Evolutionary conservation across 30 jellyfish, hydroid and myxozoan species (phyloP), one percentile per base, ranked within the genome.

Genomic region (Turritopsis dohrnii): DNA sequence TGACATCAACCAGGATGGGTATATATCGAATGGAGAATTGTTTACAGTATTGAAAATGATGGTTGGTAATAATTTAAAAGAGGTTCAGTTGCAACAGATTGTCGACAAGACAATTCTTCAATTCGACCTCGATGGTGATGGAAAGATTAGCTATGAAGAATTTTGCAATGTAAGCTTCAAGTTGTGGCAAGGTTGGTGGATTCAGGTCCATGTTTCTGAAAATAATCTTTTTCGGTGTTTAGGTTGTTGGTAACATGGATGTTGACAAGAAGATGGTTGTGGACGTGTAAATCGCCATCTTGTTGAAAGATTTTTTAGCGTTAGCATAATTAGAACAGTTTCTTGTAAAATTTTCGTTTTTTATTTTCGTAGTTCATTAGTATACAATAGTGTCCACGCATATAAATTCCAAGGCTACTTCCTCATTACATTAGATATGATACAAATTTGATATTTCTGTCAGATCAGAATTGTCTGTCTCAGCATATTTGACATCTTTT

Each of bases 211-310:
- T 21, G 18, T 29, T 54, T n/a, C 20, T 7, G 24, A 27, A 18
- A 18, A 8, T n/a, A 4, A 26, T 30, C 52, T 21, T 17, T 24
- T 53, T 52, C 60, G 28, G 80, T 27, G 69, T 81, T 41, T 53
- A 93, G 98, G 98, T 93, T 80, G 98, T 93, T 77, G 90, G 95
- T 23, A 81, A 86, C 75, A 93, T 93, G 98, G 98, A 93, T 76
- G 96, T 93, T 20, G 98, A 93, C 82, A 93, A 93, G 83, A 93
- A 93, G 71, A 93, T 93, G 98, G 98, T 93, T 29, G 98, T 93
- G 66, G 98, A 93, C 72, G 98, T 93, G 69, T 93, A 71, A 79
- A 41, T 41, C 60, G 5, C 13, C 60, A 41, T 41, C 9, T 41
- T 41, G 60, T 3, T 3, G 9, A 41, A 13, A 3, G 13, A 5